Evolutionary conservation across 2,113 vertebrate species (phyloP).

Genomic region (Podarcis cretensis): DNA sequence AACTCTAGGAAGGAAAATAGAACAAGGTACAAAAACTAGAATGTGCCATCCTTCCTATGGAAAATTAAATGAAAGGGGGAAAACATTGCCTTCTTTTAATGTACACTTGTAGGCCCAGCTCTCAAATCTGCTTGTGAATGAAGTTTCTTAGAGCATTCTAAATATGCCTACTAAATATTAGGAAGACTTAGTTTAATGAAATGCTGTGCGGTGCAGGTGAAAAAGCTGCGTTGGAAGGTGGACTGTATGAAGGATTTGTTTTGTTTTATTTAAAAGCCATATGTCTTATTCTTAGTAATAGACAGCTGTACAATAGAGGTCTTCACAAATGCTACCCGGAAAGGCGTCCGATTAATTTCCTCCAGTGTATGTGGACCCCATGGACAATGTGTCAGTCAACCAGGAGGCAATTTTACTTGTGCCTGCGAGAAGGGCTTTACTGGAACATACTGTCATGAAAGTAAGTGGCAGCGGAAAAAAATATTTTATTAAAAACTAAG

Average conservation of each 20-base stretch:
- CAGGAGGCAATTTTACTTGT: constrained; percentile 94
- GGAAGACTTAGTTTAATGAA: neutral
- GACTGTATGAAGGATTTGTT: neutral
- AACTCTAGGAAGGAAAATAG: too few relatives aligned
- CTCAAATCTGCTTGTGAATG: neutral
- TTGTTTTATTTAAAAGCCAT: neutral
- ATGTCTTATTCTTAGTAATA: constrained; percentile 79
- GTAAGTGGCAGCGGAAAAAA: constrained; percentile 77
- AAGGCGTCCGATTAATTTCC: constrained; percentile 80
- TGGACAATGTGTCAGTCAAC: constrained; percentile 89
- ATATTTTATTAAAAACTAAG: neutral
- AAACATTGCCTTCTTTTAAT: neutral
- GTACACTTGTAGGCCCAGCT: neutral
- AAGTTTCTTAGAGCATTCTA: neutral
- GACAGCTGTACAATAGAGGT: constrained; percentile 92
- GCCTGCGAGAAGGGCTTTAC: constrained; percentile 92
- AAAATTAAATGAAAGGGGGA: neutral
- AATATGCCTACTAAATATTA: neutral
- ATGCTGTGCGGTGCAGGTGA: neutral
- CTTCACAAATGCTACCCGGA: constrained; percentile 80
- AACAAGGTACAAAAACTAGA: neutral
- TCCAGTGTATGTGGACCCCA: constrained; percentile 93
- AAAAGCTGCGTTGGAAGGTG: neutral
- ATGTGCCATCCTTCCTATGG: neutral
- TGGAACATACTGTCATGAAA: constrained; percentile 94